Base-by-base conservation (phyloP, 2,888 invertebrate species). In the Stenichneumon culpator region DNA sequence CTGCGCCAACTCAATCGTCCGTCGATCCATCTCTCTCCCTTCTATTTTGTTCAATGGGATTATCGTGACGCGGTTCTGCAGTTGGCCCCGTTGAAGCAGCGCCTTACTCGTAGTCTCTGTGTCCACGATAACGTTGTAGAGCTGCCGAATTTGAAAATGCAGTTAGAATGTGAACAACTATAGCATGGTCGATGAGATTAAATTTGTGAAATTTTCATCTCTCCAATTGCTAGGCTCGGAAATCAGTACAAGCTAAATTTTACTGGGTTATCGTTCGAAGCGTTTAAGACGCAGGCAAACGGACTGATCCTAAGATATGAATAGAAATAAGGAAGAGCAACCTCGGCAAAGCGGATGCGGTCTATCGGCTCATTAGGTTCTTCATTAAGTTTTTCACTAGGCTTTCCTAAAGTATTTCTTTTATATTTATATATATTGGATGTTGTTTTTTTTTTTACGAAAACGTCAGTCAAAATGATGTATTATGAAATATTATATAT, bases 61-160 rank as follows among this genome's bases (percentile, higher is more conserved):
- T 92, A 99, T 96, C 79, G 98, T 99, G 77, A 97, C 97, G 82
- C 99, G 96, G 22, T 96, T 94, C 92, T 96, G 96, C 83, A 99
- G 95, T 88, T 97, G 95, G 0, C 99, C 99, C 84, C 95, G 95
- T 94, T 98, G 96, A 79, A 99, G 95, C 86, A 99, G 95, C 92
- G 97, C 95, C 94, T 98, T 98, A 90, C 97, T 97, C 0, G 98
- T 97, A 75, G 95, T 95, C 92, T 98, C 98, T 65, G 96, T 97
- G 92, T 99, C 98, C 50, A 98, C 98, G 70, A 99, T 97, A 82
- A 99, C 97, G 94, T 98, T 98, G 94, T 97, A 98, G 36, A 99
- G 93, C 98, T 99, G 93, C 65, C 32, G 77, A 73, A 39, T 14
- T 44, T 14, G 44, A 3, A 44, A 44, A 44, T 9, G 36, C 36